Evolutionary conservation across 2,888 invertebrate species (phyloP).

Genomic region (Cheilosia vulpina): DNA sequence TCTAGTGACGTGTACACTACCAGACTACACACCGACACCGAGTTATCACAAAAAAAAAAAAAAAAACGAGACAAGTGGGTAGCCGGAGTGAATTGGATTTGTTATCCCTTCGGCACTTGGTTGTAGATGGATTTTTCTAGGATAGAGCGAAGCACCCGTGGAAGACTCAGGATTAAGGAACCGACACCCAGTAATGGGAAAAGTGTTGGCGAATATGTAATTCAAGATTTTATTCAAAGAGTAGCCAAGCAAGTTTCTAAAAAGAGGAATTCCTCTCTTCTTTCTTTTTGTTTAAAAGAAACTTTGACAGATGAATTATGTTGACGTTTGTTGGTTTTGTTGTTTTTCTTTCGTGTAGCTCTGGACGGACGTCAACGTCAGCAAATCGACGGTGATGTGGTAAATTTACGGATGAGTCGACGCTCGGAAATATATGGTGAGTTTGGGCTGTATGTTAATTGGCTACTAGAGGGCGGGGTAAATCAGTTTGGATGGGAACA

Average conservation of each 20-base stretch:
- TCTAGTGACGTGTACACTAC: slow-evolving; percentile 69
- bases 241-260: slow-evolving; percentile 42
- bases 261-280: slow-evolving; percentile 45
- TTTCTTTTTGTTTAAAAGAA: slow-evolving; percentile 39
- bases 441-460: not conserved
- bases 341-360: slow-evolving; percentile 33
- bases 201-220: slow-evolving; percentile 39
- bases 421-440: slow-evolving; percentile 24
- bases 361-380: slow-evolving; percentile 61
- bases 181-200: slow-evolving; percentile 20
- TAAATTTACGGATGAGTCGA: slow-evolving; percentile 38
- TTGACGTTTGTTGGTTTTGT: slow-evolving; percentile 68
- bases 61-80: slow-evolving; percentile 25
- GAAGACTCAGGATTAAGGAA: slow-evolving; percentile 58
- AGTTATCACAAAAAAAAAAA: slow-evolving; percentile 32
- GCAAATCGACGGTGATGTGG: slow-evolving; percentile 66
- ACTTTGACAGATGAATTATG: slow-evolving; percentile 62
- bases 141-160: not conserved
- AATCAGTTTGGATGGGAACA: not conserved
- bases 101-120: slow-evolving; percentile 6
- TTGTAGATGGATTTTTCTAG: not conserved
- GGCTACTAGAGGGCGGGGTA: slow-evolving; percentile 34
- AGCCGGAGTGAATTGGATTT: not conserved
- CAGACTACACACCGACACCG: not conserved
- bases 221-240: slow-evolving; percentile 20